A percentile compares a stretch with the other conserved stretches of the same genome.
Conservation (phyloP, 2,888 invertebrate species). For the Chrysina gloriosa region DNA sequence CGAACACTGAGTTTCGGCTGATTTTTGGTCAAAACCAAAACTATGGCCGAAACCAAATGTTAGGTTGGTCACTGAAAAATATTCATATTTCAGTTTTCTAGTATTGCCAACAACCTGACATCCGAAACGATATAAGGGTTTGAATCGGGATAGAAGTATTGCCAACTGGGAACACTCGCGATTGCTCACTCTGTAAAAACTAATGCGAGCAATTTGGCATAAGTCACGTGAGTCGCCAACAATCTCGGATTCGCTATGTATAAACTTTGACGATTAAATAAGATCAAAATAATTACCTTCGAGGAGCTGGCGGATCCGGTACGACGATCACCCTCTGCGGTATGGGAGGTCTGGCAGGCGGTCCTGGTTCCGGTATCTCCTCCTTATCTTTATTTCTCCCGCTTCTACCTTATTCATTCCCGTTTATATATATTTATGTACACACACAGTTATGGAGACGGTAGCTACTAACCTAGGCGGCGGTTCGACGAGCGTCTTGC, state of each 20-base stretch:
- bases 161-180: too few species aligned
- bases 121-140: too few species aligned
- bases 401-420: constrained; percentile 51
- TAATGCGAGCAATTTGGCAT: neutral
- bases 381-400: constrained; percentile 67
- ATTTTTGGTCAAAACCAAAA: too few species aligned
- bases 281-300: constrained; percentile 71
- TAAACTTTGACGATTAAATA: too few species aligned
- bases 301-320: constrained; percentile 78
- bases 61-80: too few species aligned
- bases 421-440: neutral
- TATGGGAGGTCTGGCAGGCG: constrained; percentile 88
- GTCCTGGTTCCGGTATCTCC: constrained; percentile 84
- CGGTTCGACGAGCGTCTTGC: constrained; percentile 72
- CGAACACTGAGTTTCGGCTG: too few species aligned
- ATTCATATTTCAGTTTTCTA: too few species aligned
- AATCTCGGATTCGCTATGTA: neutral
- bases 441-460: neutral
- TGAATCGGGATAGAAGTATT: too few species aligned
- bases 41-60: too few species aligned
- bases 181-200: too few species aligned
- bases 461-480: constrained; percentile 63
- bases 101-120: too few species aligned
- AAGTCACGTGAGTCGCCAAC: neutral
- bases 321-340: constrained; percentile 93